These are phyloP conservation scores for Pachymerium ferrugineum DNA, from an alignment of 2,888 invertebrate species.

Conservation along the genomic window DNA sequence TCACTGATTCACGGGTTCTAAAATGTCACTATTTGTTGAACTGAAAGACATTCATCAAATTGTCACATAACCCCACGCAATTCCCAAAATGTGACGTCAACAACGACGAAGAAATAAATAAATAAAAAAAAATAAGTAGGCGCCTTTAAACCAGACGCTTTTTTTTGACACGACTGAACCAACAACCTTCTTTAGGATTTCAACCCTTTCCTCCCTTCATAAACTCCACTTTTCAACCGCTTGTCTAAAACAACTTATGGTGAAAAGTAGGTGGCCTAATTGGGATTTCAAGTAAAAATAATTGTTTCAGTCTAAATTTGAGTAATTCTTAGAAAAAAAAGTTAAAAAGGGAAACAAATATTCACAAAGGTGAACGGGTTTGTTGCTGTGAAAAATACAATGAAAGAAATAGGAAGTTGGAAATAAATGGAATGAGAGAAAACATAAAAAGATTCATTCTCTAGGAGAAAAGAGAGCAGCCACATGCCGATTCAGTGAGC, in stretches of 20 bases:
- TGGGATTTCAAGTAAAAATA: too few species aligned
- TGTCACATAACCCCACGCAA: constrained; percentile 17
- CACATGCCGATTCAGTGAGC: constrained; percentile 12
- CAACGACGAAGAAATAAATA: not conserved
- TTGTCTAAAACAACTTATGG: not conserved
- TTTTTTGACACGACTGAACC: not conserved
- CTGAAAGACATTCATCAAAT: constrained; percentile 14
- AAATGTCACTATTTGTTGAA: constrained; percentile 20
- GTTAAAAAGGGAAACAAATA: too few species aligned
- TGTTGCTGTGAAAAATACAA: not conserved
- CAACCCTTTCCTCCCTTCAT: not conserved
- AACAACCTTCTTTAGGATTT: not conserved
- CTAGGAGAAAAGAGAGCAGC: not conserved
- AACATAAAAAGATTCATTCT: constrained; percentile 2
- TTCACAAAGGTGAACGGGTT: too few species aligned
- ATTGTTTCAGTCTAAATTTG: too few species aligned
- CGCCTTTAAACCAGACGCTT: not conserved
- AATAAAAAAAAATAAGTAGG: constrained; percentile 8
- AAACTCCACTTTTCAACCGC: not conserved
- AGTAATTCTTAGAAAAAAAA: too few species aligned
- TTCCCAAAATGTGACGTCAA: not conserved
- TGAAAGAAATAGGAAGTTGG: not conserved
- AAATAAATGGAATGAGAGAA: not conserved
- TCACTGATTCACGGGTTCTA: not conserved
- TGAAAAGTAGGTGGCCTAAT: too few species aligned